Evolutionary conservation across 2,888 invertebrate genomes (phyloP), one percentile per base, ranked within the genome.

Genomic region (Artemia sinica): DNA sequence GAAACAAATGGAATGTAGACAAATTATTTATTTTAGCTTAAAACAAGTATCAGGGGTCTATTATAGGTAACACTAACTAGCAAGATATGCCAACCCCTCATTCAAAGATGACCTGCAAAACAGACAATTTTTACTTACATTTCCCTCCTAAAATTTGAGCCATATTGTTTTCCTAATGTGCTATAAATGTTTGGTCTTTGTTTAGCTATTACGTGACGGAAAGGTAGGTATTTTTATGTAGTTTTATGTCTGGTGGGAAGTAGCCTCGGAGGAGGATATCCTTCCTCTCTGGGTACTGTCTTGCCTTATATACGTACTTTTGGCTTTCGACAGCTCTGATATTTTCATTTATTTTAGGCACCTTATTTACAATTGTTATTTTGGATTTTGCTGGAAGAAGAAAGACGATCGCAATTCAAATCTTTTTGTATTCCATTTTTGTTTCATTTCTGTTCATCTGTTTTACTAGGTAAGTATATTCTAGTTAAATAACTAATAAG

Each of bases 341-440:
- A 51, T 50, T 66, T 66, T 70, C 63, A 68, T 66, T 71, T 63
- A 69, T 78, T 79, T 49, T 77, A 87, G 88, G 91, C 50, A 88
- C 92, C 71, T 88, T 93, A 75, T 86, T 89, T 3, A 93, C 92
- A 0, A 89, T 91, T 74, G 86, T 88, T 73, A 84, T 91, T 4
- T 91, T 95, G 72, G 94, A 95, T 77, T 85, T 85, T 77, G 86
- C 89, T 75, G 95, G 94, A 11, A 82, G 93, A 48, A 92, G 91
- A 77, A 87, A 86, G 75, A 95, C 94, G 0, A 94, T 95, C 90
- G 91, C 91, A 0, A 80, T 87, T n/a, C 93, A 95, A 76, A 90
- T 94, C 77, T 81, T 90, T 11, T 83, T 89, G 73, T 95, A 91
- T 77, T 86, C 91, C 0, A 76, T 87, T 13, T 86, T 87, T 72